Conservation (phyloP, 2,113 vertebrate genomes). For the Hippocampus mohnikei region DNA sequence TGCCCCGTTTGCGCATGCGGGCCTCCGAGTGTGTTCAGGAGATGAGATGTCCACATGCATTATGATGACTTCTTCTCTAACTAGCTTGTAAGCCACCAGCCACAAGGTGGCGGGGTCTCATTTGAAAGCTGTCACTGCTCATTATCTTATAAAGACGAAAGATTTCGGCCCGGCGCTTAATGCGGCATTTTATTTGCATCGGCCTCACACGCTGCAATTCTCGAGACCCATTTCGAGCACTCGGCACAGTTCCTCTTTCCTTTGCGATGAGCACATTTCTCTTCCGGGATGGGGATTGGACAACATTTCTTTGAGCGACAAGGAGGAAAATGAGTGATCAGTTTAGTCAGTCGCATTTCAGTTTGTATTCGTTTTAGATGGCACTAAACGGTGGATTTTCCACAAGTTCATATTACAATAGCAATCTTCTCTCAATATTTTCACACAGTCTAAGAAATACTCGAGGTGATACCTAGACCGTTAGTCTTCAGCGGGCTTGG, state of each 20-base stretch:
- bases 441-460: too few relatives aligned
- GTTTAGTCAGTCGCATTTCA: neutral
- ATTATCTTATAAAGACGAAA: conserved; percentile 54
- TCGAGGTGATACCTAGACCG: too few relatives aligned
- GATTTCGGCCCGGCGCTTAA: conserved; percentile 42
- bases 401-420: too few relatives aligned
- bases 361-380: neutral
- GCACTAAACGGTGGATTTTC: neutral
- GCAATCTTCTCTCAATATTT: too few relatives aligned
- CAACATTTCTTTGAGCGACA: neutral
- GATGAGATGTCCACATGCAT: conserved; percentile 23
- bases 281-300: neutral
- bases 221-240: neutral
- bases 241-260: neutral
- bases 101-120: conserved; percentile 55
- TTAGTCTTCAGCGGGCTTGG: too few relatives aligned
- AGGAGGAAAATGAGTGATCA: neutral
- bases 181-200: conserved; percentile 37
- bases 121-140: conserved; percentile 64
- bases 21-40: conserved; percentile 10
- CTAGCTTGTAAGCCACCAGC: conserved; percentile 40
- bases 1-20: conserved; percentile 3
- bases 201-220: conserved; percentile 22
- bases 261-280: neutral
- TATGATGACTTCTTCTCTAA: conserved; percentile 32